A percentile compares a stretch with the other conserved stretches of the same genome.
Evolutionary conservation across 2,888 invertebrate species (phyloP).

Genomic region (Unio delphinus): DNA sequence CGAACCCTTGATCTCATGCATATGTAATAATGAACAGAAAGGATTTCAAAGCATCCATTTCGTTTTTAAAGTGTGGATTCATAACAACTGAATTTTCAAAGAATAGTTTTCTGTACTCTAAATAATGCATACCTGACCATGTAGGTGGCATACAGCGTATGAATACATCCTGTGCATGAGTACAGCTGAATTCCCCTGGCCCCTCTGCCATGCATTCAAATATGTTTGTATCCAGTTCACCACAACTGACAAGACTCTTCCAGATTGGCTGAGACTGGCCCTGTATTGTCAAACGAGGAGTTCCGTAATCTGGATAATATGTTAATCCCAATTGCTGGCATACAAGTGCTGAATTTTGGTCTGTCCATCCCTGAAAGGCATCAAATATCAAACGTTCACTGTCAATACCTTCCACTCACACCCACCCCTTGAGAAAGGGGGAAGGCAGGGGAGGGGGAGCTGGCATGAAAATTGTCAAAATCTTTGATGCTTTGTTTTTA

Average conservation of each 20-base stretch:
- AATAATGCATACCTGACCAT: conserved; percentile 69
- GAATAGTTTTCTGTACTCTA: too few species aligned
- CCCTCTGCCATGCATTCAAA: conserved; percentile 84
- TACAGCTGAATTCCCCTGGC: conserved; percentile 77
- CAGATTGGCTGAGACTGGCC: conserved; percentile 75
- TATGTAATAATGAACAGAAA: too few species aligned
- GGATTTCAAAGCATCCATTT: too few species aligned
- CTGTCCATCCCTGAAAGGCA: conserved; percentile 87
- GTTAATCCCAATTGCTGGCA: conserved; percentile 96
- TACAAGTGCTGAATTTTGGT: conserved; percentile 90
- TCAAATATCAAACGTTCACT: too few species aligned
- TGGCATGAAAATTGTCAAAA: too few species aligned
- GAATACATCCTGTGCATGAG: conserved; percentile 64
- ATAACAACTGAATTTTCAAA: too few species aligned
- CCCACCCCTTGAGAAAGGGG: too few species aligned
- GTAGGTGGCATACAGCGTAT: conserved; percentile 70
- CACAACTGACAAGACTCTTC: conserved; percentile 88
- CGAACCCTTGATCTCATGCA: too few species aligned
- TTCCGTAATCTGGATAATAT: conserved; percentile 92
- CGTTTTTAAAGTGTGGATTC: too few species aligned
- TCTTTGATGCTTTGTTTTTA: too few species aligned
- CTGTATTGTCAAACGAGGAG: conserved; percentile 80
- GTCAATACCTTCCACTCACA: too few species aligned
- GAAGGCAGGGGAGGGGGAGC: too few species aligned
- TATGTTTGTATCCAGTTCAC: conserved; percentile 90